A percentile compares a stretch with the other conserved stretches of the same genome.
phyloP scores from a whole-genome alignment of 2,113 vertebrate genomes.

The Geococcyx californianus region DNA sequence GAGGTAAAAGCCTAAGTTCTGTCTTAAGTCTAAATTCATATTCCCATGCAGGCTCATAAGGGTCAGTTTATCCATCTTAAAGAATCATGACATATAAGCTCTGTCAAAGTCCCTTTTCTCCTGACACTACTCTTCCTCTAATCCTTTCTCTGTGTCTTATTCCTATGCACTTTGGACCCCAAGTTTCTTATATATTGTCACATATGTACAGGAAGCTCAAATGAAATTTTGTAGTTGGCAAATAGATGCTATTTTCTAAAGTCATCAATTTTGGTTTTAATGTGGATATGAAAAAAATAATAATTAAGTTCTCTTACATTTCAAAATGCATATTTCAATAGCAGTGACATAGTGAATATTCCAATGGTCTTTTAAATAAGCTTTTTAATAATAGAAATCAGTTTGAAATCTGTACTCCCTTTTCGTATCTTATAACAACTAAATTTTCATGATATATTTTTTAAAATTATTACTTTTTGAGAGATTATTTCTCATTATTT shows the following conservation, averaged over 20 bases:
- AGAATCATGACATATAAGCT: rapidly evolving
- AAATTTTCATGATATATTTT: neutral
- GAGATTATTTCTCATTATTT: neutral
- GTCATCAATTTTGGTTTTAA: neutral
- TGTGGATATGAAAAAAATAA: neutral
- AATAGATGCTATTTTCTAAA: neutral
- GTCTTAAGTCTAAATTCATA: neutral
- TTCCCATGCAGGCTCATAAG: neutral
- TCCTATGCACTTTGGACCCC: neutral
- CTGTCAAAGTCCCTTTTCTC: neutral
- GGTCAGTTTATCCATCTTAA: neutral
- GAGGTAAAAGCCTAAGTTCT: neutral
- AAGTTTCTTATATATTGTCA: neutral
- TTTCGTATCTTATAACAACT: neutral
- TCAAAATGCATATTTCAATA: neutral
- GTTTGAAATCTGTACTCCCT: neutral
- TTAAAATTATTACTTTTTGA: neutral
- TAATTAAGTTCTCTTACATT: neutral
- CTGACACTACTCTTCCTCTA: neutral
- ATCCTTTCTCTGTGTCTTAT: neutral
- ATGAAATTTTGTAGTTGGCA: neutral
- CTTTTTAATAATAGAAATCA: neutral
- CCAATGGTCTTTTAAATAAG: neutral
- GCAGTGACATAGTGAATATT: neutral
- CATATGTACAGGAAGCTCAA: neutral